Percentiles rank a stretch among this genome's conserved stretches.
phyloP scores from a whole-genome alignment of 2,888 invertebrate genomes.

The Cheilosia scutellata region DNA sequence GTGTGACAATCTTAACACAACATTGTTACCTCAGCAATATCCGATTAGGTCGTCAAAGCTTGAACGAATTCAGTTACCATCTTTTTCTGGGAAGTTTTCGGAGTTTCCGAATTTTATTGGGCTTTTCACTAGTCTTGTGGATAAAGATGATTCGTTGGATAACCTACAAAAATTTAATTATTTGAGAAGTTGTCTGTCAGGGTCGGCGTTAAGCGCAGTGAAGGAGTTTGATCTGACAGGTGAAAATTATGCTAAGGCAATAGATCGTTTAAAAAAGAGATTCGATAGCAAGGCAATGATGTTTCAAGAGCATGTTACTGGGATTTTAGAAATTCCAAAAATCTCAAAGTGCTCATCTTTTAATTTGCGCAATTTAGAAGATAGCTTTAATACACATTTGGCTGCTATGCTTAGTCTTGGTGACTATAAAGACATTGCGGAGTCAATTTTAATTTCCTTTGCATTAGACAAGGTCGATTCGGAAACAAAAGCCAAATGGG shows the following conservation, averaged over 20 bases:
- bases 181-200: constrained; percentile 2
- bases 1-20: no score
- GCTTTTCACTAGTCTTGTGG: constrained; percentile 2
- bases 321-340: constrained; percentile 10
- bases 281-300: constrained; percentile 13
- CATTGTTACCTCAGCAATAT: background rate
- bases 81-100: constrained; percentile 7
- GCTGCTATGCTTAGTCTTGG: constrained; percentile 19
- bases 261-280: constrained; percentile 13
- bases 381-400: constrained; percentile 30
- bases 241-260: constrained; percentile 5
- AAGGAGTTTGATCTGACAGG: constrained; percentile 18
- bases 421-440: constrained; percentile 22
- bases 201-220: constrained; percentile 14
- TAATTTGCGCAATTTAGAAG: constrained; percentile 9
- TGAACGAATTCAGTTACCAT: background rate
- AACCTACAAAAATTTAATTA: constrained; percentile 33
- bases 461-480: constrained; percentile 24
- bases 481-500: background rate
- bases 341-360: constrained; percentile 9
- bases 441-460: constrained; percentile 12
- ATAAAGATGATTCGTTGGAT: background rate
- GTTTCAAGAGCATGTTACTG: constrained; percentile 21
- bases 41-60: background rate
- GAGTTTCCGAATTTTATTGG: constrained; percentile 14